These are phyloP conservation scores for Hypocryptadius cinnamomeus DNA, from an alignment of 2,113 vertebrate genomes.

Conservation along the genomic window DNA sequence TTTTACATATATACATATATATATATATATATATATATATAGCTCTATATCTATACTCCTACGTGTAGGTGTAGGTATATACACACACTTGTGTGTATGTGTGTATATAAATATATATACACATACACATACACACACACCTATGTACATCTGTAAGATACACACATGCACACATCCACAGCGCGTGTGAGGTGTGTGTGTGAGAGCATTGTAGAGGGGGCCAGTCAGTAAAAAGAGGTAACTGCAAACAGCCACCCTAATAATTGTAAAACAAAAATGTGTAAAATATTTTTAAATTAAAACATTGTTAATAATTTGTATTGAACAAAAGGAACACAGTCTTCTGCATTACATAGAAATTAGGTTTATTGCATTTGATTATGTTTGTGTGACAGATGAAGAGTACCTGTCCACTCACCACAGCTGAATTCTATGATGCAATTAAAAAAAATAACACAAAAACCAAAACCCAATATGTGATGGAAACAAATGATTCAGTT, in stretches of 20 bases:
- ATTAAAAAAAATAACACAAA: not conserved
- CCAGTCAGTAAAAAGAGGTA: not conserved
- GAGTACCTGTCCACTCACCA: constrained; percentile 12
- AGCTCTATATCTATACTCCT: constrained; percentile 29
- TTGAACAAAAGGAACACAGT: constrained; percentile 45
- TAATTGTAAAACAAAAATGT: not conserved
- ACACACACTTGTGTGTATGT: not conserved
- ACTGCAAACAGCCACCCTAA: not conserved
- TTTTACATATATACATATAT: constrained; percentile 64
- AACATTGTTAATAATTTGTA: not conserved
- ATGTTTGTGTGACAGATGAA: constrained; percentile 39
- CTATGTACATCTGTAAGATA: constrained; percentile 23
- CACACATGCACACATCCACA: not conserved
- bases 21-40: constrained; percentile 34
- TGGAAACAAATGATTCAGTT: constrained; percentile 12
- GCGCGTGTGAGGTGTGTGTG: not conserved
- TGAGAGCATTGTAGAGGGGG: not conserved
- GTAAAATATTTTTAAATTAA: not conserved
- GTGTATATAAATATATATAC: constrained; percentile 16
- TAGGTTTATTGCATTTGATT: constrained; percentile 65
- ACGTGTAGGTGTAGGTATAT: constrained; percentile 41
- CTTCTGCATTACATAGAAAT: constrained; percentile 48
- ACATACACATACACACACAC: not conserved
- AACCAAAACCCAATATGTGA: not conserved
- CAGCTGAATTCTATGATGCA: not conserved